Conservation (phyloP, 2,888 invertebrate species). For the Eilema griseolum region DNA sequence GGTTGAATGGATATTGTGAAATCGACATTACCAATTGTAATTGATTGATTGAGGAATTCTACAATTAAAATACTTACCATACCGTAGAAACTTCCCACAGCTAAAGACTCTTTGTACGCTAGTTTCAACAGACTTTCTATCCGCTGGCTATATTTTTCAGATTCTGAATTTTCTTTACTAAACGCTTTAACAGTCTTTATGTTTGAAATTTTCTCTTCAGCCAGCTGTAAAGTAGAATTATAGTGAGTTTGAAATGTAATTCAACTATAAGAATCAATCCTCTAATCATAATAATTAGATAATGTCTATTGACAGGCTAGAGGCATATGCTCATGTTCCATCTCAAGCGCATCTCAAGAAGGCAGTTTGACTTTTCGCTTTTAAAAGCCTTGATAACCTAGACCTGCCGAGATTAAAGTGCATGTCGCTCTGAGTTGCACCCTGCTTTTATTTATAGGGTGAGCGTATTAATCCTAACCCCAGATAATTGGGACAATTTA, state of each 20-base stretch:
- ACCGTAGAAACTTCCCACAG: slow-evolving; percentile 96
- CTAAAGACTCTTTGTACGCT: slow-evolving; percentile 95
- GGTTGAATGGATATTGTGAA: slow-evolving; percentile 3
- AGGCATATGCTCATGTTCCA: neutral
- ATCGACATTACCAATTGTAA: slow-evolving; percentile 7
- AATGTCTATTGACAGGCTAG: neutral
- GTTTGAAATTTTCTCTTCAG: slow-evolving; percentile 96
- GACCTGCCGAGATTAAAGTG: neutral
- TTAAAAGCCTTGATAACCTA: neutral
- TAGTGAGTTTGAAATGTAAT: neutral
- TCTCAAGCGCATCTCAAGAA: neutral
- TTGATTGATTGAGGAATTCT: neutral
- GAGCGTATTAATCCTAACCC: too few species aligned
- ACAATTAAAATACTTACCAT: slow-evolving; percentile 85
- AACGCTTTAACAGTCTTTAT: slow-evolving; percentile 97
- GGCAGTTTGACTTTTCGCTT: neutral
- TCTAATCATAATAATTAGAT: neutral
- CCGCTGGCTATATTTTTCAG: slow-evolving; percentile 88
- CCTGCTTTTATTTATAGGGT: neutral
- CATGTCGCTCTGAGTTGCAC: neutral
- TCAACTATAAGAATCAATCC: neutral
- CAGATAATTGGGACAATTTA: too few species aligned
- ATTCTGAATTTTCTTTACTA: slow-evolving; percentile 94
- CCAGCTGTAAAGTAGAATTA: slow-evolving; percentile 85
- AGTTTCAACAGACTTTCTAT: slow-evolving; percentile 91